Evolutionary conservation across 2,113 vertebrate genomes (phyloP), one percentile per base, ranked within the genome.

Genomic region (Cairina moschata): DNA sequence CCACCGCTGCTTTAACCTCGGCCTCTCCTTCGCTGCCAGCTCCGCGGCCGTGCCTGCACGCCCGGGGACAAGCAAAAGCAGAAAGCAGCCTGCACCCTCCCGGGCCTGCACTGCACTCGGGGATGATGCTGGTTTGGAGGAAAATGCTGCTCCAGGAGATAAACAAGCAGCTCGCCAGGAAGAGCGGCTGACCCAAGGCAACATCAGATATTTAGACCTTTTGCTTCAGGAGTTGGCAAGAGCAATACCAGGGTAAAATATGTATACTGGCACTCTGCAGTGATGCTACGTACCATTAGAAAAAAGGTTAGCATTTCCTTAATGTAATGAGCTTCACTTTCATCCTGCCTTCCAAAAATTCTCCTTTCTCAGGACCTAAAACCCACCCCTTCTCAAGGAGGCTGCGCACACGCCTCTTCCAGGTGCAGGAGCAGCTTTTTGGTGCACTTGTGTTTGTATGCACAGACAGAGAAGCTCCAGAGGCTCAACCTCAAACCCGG

Each of bases 41-140:
- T 67, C 66, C 50, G 12, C 7, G 42, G 84, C 1, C 0, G 65
- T 18, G 18, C 36, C 50, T 12, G 1, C 0, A 1, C 0, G 1
- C 50, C 83, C 46, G 17, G 4, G 56, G 26, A 56, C 34, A 32
- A 9, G 44, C 8, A 50, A 73, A 46, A 55, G 14, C 63, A 59
- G 21, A 1, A 38, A 60, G 22, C 0, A 1, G 63, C 9, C 0
- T 1, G 25, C 38, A 55, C 2, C 3, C 17, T 17, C 36, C 62
- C 17, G 25, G 15, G 26, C 17, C 26, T 7, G 36, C 18, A 29
- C 28, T 16, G 26, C 36, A 29, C 7, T 26, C 18, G 36, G 36
- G 36, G 26, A 18, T 40, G 62, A 38, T 12, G 26, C 25, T 12
- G 62, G 8, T 18, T 65, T 26, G 62, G 36, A 65, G 36, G 36